Evolutionary conservation across 35 echinoderm and acorn worm genomes (phyloP).

Genomic region (Ophioderma brevispina): DNA sequence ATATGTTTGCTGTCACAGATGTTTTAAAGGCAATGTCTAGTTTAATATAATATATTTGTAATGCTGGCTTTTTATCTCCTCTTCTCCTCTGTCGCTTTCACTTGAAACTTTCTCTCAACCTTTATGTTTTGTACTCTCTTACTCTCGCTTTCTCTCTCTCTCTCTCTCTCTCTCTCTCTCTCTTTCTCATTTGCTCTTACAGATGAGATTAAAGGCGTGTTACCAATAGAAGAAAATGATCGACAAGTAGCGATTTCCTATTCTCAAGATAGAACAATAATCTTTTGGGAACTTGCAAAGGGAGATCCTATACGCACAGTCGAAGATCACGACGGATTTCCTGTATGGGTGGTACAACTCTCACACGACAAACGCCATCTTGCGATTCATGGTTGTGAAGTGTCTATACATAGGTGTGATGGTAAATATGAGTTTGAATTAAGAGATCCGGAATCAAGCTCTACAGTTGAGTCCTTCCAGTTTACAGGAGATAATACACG

Average conservation of each 20-base stretch:
- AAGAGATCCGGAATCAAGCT: constrained; percentile 5
- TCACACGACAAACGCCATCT: constrained; percentile 10
- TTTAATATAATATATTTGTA: too few relatives aligned
- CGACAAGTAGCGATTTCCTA: constrained; percentile 25
- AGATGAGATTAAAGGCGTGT: constrained; percentile 24
- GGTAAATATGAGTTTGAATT: not conserved
- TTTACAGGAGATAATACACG: constrained; percentile 17
- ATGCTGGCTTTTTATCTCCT: too few relatives aligned
- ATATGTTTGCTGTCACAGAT: too few relatives aligned
- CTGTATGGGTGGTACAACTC: not conserved
- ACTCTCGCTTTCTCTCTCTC: not conserved
- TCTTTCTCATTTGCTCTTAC: not conserved
- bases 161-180: not conserved
- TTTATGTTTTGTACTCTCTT: not conserved
- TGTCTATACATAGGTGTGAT: constrained; percentile 2
- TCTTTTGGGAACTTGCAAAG: constrained; percentile 24
- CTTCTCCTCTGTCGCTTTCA: too few relatives aligned
- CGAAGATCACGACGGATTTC: not conserved
- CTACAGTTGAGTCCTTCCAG: not conserved
- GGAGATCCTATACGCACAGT: constrained; percentile 17
- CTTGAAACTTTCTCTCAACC: too few relatives aligned
- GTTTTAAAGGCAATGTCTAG: too few relatives aligned
- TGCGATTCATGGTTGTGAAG: constrained; percentile 5
- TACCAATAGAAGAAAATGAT: not conserved
- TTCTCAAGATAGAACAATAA: constrained; percentile 5